Evolutionary conservation across 2,888 invertebrate species (phyloP), one percentile per base, ranked within the genome.

Genomic region (Invenusta paracnida): DNA sequence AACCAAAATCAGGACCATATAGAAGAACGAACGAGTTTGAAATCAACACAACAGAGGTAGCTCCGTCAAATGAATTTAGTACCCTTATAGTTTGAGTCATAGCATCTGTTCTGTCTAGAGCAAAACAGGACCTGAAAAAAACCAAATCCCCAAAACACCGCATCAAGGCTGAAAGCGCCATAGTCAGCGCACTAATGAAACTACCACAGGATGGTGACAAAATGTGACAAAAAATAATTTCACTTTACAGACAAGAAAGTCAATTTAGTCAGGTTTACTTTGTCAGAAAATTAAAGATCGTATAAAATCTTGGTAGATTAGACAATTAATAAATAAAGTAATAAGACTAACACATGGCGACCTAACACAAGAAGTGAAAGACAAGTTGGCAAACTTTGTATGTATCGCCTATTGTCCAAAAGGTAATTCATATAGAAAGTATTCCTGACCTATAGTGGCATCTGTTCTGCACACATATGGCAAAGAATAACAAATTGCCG

Each of bases 371-470:
- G 11, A 73, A 73, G 73, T 73, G 25, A 73, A 73, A 13, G 73
- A 73, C 27, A 73, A 73, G 73, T 73, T 31, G 25, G 82, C 81
- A 30, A 83, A 27, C 29, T 83, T 83, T 67, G 81, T 85, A n/a
- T 85, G 81, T 82, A 17, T 31, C 23, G 82, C 82, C 1, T 83
- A 85, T 31, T 85, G 30, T n/a, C 81, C 81, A 25, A 85, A 30
- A 30, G 82, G 82, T 81, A 85, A 11, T 85, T 30, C 27, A 85
- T 1, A 83, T 85, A n/a, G 30, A 29, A 31, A 85, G 17, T 29
- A 79, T 84, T 81, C 28, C 29, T 27, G 84, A 86, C 17, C 86
- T 86, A 30, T 5, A 83, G 23, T 86, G 86, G 86, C 67, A 86
- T 84, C 84, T 84, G 25, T 85, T 85, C 23, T 83, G 85, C 82